Base-by-base conservation (phyloP, 2,797 vertebrate genomes). In the Coranthus polyacanthus region DNA sequence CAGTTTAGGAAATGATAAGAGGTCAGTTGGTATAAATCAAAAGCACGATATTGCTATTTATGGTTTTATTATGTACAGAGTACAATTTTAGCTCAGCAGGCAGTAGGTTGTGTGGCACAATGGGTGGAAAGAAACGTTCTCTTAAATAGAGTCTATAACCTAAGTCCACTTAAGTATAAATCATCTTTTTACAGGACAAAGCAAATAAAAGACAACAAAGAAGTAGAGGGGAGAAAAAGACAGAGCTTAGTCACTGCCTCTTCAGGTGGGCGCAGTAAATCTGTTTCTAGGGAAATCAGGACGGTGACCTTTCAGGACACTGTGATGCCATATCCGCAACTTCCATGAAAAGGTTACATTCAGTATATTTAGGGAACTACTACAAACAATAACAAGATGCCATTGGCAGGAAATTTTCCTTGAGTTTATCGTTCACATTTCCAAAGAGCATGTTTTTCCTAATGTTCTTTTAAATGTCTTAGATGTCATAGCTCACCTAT, bases 321-420 rank as follows among this genome's bases (percentile, higher is more conserved):
- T 44, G 42, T 16, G 16, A 50, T 52, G 56, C 12, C 21, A 37
- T 45, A 54, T 76, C 51, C 59, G 70, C 37, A 43, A 49, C 52
- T 18, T 65, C 29, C 20, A 39, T 68, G 36, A 74, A 79, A 85
- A 84, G 61, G 71, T 63, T 79, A n/a, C 46, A 44, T 60, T 60
- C 44, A 57, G 38, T 38, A 17, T 46, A 66, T 69, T 42, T 71
- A 29, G 59, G 29, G 26, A 29, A 18, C 13, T 22, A 46, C 20
- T 45, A 20, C 12, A 7, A 71, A 52, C 39, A 36, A 51, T 50
- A 13, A 34, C 9, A 53, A 2, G 1, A 16, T 17, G 34, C 21
- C 29, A 34, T 51, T 34, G 12, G 7, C n/a, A n/a, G n/a, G n/a
- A n/a, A n/a, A n/a, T n/a, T n/a, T n/a, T n/a, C n/a, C n/a, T n/a